Percentiles rank a stretch among this genome's conserved stretches.
These are phyloP conservation scores for Protobothrops flavoviridis DNA, from an alignment of 2,113 vertebrate species.

Conservation along the genomic window DNA sequence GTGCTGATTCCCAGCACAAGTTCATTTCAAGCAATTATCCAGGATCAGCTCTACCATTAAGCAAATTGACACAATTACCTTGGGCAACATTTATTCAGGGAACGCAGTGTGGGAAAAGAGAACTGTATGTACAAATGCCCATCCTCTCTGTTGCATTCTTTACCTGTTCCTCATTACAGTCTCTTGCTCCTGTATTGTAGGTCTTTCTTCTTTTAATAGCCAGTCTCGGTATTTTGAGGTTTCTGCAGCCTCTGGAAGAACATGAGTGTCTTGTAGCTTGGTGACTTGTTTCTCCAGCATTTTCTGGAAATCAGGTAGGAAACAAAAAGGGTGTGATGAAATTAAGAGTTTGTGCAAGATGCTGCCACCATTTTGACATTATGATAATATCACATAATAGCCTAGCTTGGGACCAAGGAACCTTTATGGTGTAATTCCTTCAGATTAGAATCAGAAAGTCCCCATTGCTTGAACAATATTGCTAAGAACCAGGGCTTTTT, in stretches of 20 bases:
- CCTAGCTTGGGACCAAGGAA: not conserved
- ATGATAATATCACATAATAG: not conserved
- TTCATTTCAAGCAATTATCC: not conserved
- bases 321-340: not conserved
- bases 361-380: not conserved
- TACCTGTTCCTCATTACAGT: slow-evolving; percentile 58
- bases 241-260: slow-evolving; percentile 11
- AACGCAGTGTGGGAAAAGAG: not conserved
- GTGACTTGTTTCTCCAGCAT: slow-evolving; percentile 56
- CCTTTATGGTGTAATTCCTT: too few species aligned
- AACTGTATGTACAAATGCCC: not conserved
- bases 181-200: slow-evolving; percentile 51
- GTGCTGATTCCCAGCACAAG: not conserved
- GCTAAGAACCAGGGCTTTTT: too few species aligned
- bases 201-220: slow-evolving; percentile 44
- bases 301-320: slow-evolving; percentile 43
- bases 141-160: not conserved
- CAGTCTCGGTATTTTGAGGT: slow-evolving; percentile 48
- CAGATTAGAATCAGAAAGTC: too few species aligned
- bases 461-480: not conserved
- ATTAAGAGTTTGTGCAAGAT: not conserved
- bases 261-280: slow-evolving; percentile 36
- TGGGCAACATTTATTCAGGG: not conserved
- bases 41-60: not conserved
- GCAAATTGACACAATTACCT: not conserved